Conservation (phyloP, 2,797 vertebrate species). For the Helostoma temminkii region DNA sequence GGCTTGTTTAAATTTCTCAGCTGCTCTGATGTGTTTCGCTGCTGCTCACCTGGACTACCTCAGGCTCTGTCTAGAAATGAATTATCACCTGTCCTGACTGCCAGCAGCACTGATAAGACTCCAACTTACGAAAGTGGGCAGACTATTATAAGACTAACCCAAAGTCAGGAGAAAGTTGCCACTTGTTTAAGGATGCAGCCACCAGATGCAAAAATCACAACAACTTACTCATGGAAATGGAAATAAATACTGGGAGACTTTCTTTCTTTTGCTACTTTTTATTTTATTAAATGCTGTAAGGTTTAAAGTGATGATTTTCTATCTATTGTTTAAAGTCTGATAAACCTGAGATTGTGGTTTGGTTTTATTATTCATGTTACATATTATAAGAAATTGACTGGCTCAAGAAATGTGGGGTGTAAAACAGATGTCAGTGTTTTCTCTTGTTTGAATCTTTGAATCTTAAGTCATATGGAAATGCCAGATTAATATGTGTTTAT, state of each 20-base stretch:
- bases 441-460: background rate
- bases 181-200: slow-evolving; percentile 25
- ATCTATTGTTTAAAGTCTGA: slow-evolving; percentile 24
- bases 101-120: slow-evolving; percentile 53
- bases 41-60: slow-evolving; percentile 51
- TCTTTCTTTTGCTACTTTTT: slow-evolving; percentile 23
- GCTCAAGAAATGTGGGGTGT: slow-evolving; percentile 1
- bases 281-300: slow-evolving; percentile 2
- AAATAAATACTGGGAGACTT: background rate
- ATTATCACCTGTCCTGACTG: slow-evolving; percentile 53
- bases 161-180: slow-evolving; percentile 39
- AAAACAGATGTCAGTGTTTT: background rate
- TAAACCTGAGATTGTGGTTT: slow-evolving; percentile 26
- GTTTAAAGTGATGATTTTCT: slow-evolving; percentile 19
- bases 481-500: background rate
- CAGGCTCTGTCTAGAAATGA: slow-evolving; percentile 60
- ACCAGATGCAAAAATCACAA: background rate
- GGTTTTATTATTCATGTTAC: slow-evolving; percentile 54
- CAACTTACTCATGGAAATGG: background rate
- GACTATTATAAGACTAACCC: slow-evolving; percentile 34
- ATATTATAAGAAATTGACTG: slow-evolving; percentile 6
- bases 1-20: slow-evolving; percentile 22
- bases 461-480: background rate
- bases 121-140: slow-evolving; percentile 13
- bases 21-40: slow-evolving; percentile 33